phyloP scores from a whole-genome alignment of 2,888 invertebrate genomes.

The Bugula neritina region DNA sequence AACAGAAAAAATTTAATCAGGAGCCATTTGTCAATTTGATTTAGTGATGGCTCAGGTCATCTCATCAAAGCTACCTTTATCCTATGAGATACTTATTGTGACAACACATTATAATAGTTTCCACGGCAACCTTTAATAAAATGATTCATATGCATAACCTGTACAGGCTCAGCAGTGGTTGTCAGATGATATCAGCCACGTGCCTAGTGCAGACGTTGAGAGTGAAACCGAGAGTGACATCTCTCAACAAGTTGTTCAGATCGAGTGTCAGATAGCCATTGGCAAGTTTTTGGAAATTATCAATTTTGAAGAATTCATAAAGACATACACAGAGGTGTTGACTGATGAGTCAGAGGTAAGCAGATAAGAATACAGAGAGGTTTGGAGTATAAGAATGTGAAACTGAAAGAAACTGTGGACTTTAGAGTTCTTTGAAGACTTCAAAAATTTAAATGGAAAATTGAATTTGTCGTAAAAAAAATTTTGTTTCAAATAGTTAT shows the following conservation, averaged over 20 bases:
- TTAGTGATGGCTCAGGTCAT: no score
- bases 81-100: no score
- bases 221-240: not conserved
- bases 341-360: slow-evolving; percentile 8
- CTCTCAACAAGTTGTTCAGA: not conserved
- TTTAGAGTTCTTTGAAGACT: no score
- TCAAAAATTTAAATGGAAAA: no score
- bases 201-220: not conserved
- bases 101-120: slow-evolving; percentile 5
- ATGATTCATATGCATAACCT: not conserved
- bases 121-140: slow-evolving; percentile 4
- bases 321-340: not conserved
- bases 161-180: slow-evolving; percentile 14
- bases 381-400: no score
- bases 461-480: no score
- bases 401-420: no score
- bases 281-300: slow-evolving; percentile 20
- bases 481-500: no score
- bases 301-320: slow-evolving; percentile 12
- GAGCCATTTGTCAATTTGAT: no score
- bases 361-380: no score
- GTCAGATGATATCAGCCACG: not conserved
- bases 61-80: no score
- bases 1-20: no score
- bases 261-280: slow-evolving; percentile 14